phyloP scores from a whole-genome alignment of 2,888 invertebrate species.

The Cenopis cana region DNA sequence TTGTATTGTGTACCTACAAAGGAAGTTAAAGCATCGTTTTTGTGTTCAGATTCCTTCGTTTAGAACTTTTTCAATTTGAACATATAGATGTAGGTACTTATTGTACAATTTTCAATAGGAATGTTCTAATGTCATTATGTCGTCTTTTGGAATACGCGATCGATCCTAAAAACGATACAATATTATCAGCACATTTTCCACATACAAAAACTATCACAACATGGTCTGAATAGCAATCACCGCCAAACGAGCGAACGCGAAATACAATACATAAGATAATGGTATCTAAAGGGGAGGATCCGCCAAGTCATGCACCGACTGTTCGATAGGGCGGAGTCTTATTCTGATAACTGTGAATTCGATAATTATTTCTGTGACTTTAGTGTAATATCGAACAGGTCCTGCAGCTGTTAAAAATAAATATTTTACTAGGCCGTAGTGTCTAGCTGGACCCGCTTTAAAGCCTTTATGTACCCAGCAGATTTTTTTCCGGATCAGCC shows the following conservation, averaged over 20 bases:
- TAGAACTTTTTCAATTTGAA: no score
- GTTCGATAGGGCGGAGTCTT: constrained; percentile 17
- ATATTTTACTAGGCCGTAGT: no score
- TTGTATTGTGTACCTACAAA: background rate
- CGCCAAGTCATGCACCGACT: constrained; percentile 42
- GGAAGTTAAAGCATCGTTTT: no score
- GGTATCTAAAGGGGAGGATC: constrained; percentile 41
- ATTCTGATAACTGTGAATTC: constrained; percentile 10
- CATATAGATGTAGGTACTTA: no score
- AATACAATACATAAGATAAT: constrained; percentile 43
- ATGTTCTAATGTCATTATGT: background rate
- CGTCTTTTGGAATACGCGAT: background rate
- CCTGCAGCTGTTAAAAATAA: no score
- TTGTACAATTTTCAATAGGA: background rate
- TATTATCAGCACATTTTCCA: background rate
- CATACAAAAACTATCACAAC: constrained; percentile 29
- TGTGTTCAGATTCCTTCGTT: no score
- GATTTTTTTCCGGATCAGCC: no score
- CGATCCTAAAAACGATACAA: background rate
- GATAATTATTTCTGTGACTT: background rate
- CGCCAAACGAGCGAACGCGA: constrained; percentile 44
- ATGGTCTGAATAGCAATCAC: constrained; percentile 36
- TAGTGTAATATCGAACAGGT: background rate
- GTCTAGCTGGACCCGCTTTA: no score
- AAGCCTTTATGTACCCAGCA: no score